Conservation (phyloP, 2,113 vertebrate genomes). For the Neolamprologus hecqui region DNA sequence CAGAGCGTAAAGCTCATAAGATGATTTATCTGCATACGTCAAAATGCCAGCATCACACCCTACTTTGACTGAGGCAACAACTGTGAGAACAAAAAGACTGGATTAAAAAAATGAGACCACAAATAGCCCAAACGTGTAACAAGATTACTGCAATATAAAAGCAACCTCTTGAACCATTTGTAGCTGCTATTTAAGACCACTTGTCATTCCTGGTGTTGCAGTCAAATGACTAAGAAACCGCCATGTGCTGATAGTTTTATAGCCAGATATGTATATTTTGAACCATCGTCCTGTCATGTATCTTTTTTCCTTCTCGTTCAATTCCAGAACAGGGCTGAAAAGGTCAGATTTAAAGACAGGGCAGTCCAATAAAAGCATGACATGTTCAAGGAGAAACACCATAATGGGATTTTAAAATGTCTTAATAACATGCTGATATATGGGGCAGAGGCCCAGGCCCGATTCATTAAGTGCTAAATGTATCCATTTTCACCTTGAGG, state of each 20-base stretch:
- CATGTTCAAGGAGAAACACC: slow-evolving; percentile 82
- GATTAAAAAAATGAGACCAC: slow-evolving; percentile 29
- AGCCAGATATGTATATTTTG: slow-evolving; percentile 18
- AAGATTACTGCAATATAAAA: slow-evolving; percentile 54
- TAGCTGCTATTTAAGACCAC: slow-evolving; percentile 37
- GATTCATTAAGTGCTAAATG: slow-evolving; percentile 80
- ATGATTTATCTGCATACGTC: neutral
- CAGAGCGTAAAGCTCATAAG: neutral
- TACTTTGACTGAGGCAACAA: slow-evolving; percentile 19
- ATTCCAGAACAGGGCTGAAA: slow-evolving; percentile 57
- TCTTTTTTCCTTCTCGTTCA: slow-evolving; percentile 41
- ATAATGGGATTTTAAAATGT: slow-evolving; percentile 83
- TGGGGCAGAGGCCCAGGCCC: slow-evolving; percentile 66
- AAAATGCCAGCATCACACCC: neutral
- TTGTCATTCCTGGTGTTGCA: neutral
- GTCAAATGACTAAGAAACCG: neutral
- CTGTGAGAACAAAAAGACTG: slow-evolving; percentile 37
- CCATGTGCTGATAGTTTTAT: slow-evolving; percentile 35
- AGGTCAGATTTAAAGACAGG: slow-evolving; percentile 81
- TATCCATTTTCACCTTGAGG: slow-evolving; percentile 81
- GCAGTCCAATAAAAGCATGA: slow-evolving; percentile 77
- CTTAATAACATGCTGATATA: slow-evolving; percentile 85
- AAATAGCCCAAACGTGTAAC: slow-evolving; percentile 38
- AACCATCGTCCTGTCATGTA: slow-evolving; percentile 10
- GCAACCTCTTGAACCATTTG: slow-evolving; percentile 40